These are phyloP conservation scores for Penelope pileata DNA, from an alignment of 2,113 vertebrate species.

Conservation along the genomic window DNA sequence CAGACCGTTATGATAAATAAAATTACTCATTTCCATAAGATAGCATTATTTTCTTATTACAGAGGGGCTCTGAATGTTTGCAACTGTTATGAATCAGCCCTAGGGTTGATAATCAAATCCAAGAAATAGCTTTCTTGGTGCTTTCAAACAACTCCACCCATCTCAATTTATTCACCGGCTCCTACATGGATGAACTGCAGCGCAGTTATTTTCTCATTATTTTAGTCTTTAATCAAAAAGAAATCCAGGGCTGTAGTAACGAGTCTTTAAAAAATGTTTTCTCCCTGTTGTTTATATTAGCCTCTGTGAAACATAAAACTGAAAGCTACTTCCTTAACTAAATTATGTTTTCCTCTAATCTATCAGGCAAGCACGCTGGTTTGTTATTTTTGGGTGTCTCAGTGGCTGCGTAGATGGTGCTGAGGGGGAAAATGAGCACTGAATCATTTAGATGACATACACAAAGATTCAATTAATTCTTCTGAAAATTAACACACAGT, in stretches of 20 bases:
- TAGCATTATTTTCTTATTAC: not conserved
- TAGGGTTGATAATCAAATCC: not conserved
- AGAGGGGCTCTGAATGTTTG: not conserved
- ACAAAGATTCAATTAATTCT: not conserved
- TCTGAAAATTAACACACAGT: not conserved
- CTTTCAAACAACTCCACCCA: constrained; percentile 32
- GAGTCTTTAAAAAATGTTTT: not conserved
- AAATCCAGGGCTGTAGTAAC: not conserved
- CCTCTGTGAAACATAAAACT: not conserved
- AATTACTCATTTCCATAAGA: not conserved
- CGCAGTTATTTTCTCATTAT: not conserved
- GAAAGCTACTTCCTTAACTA: not conserved
- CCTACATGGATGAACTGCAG: not conserved
- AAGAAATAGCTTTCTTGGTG: not conserved
- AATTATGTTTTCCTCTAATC: not conserved
- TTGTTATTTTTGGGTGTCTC: constrained; percentile 22
- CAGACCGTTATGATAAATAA: not conserved
- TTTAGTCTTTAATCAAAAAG: not conserved
- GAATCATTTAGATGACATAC: not conserved
- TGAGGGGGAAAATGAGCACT: not conserved
- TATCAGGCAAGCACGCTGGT: not conserved
- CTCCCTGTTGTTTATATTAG: not conserved
- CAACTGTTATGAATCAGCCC: not conserved
- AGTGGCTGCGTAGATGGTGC: not conserved
- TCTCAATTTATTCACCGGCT: constrained; percentile 17